Evolutionary conservation across 2,888 invertebrate species (phyloP).

Genomic region (Andricus curvator): DNA sequence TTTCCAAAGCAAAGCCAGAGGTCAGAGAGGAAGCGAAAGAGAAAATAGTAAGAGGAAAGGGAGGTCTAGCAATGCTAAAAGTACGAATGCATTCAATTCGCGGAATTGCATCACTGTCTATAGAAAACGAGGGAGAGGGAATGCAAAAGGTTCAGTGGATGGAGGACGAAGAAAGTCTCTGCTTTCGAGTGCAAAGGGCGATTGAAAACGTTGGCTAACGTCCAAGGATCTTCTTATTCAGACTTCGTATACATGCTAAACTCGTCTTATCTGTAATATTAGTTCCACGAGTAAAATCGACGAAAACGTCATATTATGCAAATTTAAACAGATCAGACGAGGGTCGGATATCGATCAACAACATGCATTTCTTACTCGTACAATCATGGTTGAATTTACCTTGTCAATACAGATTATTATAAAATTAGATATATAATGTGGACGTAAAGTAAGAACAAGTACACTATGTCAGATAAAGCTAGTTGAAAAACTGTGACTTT

Average conservation of each 20-base stretch:
- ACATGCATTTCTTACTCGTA: not conserved
- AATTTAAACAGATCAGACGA: constrained; percentile 27
- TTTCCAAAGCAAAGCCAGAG: constrained; percentile 37
- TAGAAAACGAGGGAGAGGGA: constrained; percentile 37
- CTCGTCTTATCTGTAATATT: constrained; percentile 63
- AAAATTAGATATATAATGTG: too few relatives aligned
- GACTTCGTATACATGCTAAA: constrained; percentile 66
- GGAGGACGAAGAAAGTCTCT: constrained; percentile 25
- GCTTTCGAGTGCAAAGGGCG: constrained; percentile 65
- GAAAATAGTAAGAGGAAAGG: constrained; percentile 19
- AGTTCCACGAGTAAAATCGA: constrained; percentile 60
- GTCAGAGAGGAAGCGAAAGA: constrained; percentile 42
- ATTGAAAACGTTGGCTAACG: constrained; percentile 73
- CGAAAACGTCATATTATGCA: constrained; percentile 57
- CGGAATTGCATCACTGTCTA: constrained; percentile 67
- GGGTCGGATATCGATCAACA: constrained; percentile 1
- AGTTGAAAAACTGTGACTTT: constrained; percentile 71
- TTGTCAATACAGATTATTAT: not conserved
- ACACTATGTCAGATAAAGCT: constrained; percentile 64
- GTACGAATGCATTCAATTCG: constrained; percentile 68
- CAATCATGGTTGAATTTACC: not conserved
- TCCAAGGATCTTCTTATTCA: constrained; percentile 70
- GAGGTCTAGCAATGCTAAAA: constrained; percentile 55
- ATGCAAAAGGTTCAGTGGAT: constrained; percentile 38
- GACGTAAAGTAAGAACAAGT: constrained; percentile 56